Percentiles rank a stretch among this genome's conserved stretches.
phyloP scores from a whole-genome alignment of 35 echinoderm and acorn worm genomes.

The Lytechinus variegatus region DNA sequence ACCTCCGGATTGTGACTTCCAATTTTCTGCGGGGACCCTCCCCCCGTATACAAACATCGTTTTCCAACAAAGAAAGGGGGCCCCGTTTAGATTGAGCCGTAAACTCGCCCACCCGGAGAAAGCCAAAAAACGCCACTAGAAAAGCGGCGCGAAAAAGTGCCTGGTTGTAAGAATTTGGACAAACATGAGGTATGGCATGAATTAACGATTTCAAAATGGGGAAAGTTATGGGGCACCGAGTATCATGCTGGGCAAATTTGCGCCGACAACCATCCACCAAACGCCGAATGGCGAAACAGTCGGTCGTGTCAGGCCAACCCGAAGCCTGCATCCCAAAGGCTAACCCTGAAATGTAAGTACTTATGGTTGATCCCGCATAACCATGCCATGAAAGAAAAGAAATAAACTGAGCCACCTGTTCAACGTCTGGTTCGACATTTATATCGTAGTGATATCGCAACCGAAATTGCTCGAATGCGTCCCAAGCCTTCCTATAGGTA shows the following conservation, averaged over 20 bases:
- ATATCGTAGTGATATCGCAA: background rate
- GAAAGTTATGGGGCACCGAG: constrained; percentile 8
- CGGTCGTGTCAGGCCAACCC: too few species aligned
- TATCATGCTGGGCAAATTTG: background rate
- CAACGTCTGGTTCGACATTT: background rate
- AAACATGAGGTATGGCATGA: background rate
- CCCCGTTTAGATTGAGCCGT: background rate
- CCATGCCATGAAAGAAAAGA: background rate
- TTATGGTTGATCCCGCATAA: too few species aligned
- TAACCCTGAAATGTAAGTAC: too few species aligned
- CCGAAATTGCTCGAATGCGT: background rate
- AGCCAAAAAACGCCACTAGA: background rate
- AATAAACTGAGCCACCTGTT: constrained; percentile 46
- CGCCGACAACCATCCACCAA: constrained; percentile 15
- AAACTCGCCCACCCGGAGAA: constrained; percentile 32
- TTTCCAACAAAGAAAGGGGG: background rate
- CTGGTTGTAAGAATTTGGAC: background rate
- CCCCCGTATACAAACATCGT: background rate
- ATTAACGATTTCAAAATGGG: background rate
- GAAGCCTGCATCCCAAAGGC: too few species aligned
- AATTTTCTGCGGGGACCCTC: background rate
- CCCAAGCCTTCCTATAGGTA: background rate
- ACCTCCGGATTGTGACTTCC: too few species aligned
- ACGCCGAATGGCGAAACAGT: background rate
- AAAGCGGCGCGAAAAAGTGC: constrained; percentile 34